Base-by-base conservation (phyloP, 2,888 invertebrate species). In the Drosophila anomalata region DNA sequence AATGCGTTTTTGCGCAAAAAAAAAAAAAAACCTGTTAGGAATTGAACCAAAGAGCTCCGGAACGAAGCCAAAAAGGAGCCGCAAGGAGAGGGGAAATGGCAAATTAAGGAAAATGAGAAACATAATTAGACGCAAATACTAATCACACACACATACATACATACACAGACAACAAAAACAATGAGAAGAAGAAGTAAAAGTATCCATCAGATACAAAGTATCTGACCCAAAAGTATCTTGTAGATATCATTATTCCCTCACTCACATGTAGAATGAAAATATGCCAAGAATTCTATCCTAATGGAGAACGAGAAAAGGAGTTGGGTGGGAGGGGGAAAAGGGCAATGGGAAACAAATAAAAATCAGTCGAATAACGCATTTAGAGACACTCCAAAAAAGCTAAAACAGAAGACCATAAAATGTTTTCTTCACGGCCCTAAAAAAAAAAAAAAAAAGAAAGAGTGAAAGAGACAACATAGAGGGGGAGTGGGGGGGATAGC, bases 341-440 rank as follows among this genome's bases (percentile, higher is more conserved):
- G 79, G 46, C 22, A 24, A 4, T 24, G 22, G 22, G 63, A 61
- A 70, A 73, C 67, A 73, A 63, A 85, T 85, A 78, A 82, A 85
- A 79, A 85, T 79, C 79, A 78, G 74, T 76, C 86, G 61, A 79
- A 60, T 65, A 75, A 79, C 81, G 85, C 81, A 84, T 84, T 84
- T 75, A 78, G 75, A 81, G 79, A 76, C 85, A 79, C 81, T 79
- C 78, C 53, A 73, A 73, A 54, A 75, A 75, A 80, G 82, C 79
- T 78, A 85, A 84, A 81, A 67, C 62, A 70, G 76, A 78, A 76
- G 73, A 73, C 61, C 76, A 81, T 79, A 65, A 79, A 79, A 80
- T 81, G 76, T 66, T 80, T 73, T 77, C 46, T 79, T 81, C 73
- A 81, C 81, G 76, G 76, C 62, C 55, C 57, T 44, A 42, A 61